phyloP scores from a whole-genome alignment of 2,888 invertebrate genomes.

The Spilarctia lutea region DNA sequence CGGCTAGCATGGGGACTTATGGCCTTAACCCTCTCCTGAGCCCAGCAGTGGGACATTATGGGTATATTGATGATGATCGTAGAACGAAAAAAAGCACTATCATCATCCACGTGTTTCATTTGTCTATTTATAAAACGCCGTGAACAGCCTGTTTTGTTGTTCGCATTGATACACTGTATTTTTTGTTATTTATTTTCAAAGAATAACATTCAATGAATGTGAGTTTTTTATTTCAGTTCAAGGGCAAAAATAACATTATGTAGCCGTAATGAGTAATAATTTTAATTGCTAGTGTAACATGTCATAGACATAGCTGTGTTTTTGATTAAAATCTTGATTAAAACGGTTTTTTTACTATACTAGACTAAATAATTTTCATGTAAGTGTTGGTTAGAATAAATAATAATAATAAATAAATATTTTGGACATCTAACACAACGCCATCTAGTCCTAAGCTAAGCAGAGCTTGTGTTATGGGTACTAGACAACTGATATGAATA shows the following conservation, averaged over 20 bases:
- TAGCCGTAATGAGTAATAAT: conserved; percentile 26
- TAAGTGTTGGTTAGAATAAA: background rate
- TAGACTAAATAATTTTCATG: background rate
- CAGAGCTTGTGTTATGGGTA: too few species aligned
- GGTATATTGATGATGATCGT: too few species aligned
- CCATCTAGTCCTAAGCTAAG: too few species aligned
- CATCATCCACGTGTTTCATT: background rate
- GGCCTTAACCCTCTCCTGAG: too few species aligned
- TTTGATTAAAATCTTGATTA: conserved; percentile 18
- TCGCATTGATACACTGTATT: conserved; percentile 16
- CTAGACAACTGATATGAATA: too few species aligned
- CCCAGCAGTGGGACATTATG: too few species aligned
- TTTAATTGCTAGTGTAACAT: conserved; percentile 36
- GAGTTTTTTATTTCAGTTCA: conserved; percentile 34
- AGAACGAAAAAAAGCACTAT: background rate
- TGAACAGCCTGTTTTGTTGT: conserved; percentile 26
- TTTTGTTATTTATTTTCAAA: conserved; percentile 34
- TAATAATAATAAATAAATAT: too few species aligned
- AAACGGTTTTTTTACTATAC: conserved; percentile 9
- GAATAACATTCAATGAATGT: conserved; percentile 29
- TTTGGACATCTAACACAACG: too few species aligned
- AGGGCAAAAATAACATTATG: conserved; percentile 28
- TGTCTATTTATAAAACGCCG: conserved; percentile 17
- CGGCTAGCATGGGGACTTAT: too few species aligned
- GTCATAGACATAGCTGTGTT: conserved; percentile 10